Conservation (phyloP, 2,888 invertebrate species). For the Ophioninae sp. region DNA sequence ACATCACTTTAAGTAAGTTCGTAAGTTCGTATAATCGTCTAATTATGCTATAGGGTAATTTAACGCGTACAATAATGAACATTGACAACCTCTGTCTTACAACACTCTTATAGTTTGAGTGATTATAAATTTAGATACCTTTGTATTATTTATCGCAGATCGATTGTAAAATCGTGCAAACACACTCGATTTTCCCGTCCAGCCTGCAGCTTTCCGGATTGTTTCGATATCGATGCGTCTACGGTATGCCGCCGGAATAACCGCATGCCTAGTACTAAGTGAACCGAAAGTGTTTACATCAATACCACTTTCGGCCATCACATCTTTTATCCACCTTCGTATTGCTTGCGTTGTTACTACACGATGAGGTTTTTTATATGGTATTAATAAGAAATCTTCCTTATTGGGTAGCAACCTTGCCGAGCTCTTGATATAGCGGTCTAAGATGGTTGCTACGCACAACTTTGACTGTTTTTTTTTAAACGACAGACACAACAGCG, state of each 20-base stretch:
- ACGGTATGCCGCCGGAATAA: slow-evolving; percentile 36
- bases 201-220: no score
- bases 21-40: not conserved
- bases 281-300: slow-evolving; percentile 34
- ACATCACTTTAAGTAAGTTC: slow-evolving; percentile 6
- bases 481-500: slow-evolving; percentile 16
- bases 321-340: slow-evolving; percentile 34
- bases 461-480: slow-evolving; percentile 18
- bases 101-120: slow-evolving; percentile 10
- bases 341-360: slow-evolving; percentile 34
- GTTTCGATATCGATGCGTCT: slow-evolving; percentile 36
- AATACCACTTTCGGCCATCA: slow-evolving; percentile 42
- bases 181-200: slow-evolving; percentile 22
- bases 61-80: slow-evolving; percentile 17
- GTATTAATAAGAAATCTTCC: slow-evolving; percentile 31
- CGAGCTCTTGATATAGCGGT: slow-evolving; percentile 22
- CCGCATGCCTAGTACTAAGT: slow-evolving; percentile 39
- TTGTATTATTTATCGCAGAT: slow-evolving; percentile 21
- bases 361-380: slow-evolving; percentile 37
- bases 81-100: not conserved
- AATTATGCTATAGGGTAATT: slow-evolving; percentile 5
- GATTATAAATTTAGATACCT: slow-evolving; percentile 24
- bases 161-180: slow-evolving; percentile 32
- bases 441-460: slow-evolving; percentile 27
- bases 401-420: slow-evolving; percentile 15